A percentile compares a stretch with the other conserved stretches of the same genome.
phyloP scores from a whole-genome alignment of 2,113 vertebrate species.

The Sapajus apella region DNA sequence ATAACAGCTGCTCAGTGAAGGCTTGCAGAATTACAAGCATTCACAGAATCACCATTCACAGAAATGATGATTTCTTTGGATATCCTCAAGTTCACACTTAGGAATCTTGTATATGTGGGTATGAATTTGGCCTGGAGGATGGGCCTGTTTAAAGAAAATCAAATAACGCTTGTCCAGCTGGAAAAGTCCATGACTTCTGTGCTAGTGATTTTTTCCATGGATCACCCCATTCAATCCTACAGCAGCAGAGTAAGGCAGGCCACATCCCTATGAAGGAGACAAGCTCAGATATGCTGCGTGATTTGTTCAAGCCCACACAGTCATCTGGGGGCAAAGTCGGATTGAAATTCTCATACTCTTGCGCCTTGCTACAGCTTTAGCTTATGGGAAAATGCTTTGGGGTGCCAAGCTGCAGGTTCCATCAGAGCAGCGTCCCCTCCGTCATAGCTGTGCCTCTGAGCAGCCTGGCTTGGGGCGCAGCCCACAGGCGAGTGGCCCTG shows the following conservation, averaged over 20 bases:
- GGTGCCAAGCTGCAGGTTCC: too few relatives aligned
- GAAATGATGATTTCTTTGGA: background rate
- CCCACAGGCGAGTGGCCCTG: background rate
- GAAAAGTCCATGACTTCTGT: background rate
- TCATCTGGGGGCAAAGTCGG: background rate
- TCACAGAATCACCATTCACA: too few relatives aligned
- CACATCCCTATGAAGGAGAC: accelerated
- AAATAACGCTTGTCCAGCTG: background rate
- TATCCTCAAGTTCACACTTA: background rate
- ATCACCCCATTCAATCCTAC: background rate
- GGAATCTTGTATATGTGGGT: background rate
- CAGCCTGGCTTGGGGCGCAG: background rate
- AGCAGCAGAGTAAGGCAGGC: background rate
- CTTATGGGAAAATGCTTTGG: background rate
- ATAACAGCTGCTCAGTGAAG: background rate
- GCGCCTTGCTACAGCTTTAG: background rate
- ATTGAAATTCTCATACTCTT: background rate
- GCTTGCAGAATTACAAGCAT: background rate
- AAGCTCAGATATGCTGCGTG: background rate
- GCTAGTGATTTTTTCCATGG: background rate
- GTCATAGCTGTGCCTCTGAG: background rate
- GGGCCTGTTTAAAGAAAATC: background rate
- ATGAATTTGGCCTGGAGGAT: background rate
- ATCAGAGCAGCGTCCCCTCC: accelerated
- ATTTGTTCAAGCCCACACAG: background rate